Conservation (phyloP, 2,113 vertebrate genomes). For the Cyrtonyx montezumae region DNA sequence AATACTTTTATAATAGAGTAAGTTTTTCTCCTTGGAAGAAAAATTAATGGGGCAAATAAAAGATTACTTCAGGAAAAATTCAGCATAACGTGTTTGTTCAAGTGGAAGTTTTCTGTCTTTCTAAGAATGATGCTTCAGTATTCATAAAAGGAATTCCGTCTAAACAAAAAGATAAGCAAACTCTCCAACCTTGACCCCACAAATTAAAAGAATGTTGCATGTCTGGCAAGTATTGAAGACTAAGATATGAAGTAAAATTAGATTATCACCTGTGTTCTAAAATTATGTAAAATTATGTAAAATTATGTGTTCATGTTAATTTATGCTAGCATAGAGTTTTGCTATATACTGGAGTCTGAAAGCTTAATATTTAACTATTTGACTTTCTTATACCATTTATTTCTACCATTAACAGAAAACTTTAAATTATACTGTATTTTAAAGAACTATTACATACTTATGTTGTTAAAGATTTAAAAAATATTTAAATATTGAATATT, state of each 20-base stretch:
- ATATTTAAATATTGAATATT: neutral
- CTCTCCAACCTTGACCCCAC: neutral
- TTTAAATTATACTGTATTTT: neutral
- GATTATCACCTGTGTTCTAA: neutral
- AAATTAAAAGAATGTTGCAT: neutral
- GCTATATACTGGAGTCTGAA: neutral
- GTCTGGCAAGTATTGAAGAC: neutral
- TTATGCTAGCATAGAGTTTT: neutral
- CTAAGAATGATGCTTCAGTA: neutral
- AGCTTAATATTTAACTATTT: neutral
- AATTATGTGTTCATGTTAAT: fast-evolving
- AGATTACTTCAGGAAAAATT: neutral
- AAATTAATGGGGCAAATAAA: neutral
- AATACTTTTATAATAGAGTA: neutral
- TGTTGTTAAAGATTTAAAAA: too few species aligned
- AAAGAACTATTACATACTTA: neutral
- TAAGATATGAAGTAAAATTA: neutral
- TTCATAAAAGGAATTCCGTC: neutral
- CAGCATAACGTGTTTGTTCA: neutral
- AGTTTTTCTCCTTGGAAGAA: neutral
- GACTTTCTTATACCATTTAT: neutral
- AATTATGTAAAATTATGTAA: too few species aligned
- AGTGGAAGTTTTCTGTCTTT: neutral
- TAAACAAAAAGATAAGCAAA: neutral
- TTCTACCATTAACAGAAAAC: neutral